Base-by-base conservation (phyloP, 53 echinoderm and acorn worm species). In the Arbacia lixula region DNA sequence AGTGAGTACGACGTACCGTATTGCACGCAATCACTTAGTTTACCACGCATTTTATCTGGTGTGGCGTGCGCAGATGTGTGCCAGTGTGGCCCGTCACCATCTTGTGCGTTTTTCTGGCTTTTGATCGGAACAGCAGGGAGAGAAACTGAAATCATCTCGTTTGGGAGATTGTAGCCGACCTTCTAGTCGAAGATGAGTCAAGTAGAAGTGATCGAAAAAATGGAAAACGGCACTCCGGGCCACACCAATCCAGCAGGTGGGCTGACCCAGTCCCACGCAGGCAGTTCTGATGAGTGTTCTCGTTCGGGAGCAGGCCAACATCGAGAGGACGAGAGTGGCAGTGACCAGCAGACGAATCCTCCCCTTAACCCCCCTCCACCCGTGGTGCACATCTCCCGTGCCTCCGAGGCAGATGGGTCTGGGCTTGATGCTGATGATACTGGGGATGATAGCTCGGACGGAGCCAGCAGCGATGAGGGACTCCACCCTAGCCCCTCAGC, bases 331-430 rank as follows among this genome's bases (percentile, higher is more conserved):
- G n/a, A n/a, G n/a, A n/a, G 63, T 63, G 82, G 82, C 62, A 81
- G 77, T 77, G 60, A 37, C 58, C 77, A 58, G n/a, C n/a, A n/a
- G 56, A 58, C 82, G 63, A 63, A 81, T 49, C 29, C 12, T 62
- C 81, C 64, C 29, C 43, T 42, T 31, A 83, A 66, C 27, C 76
- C 67, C 50, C 68, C 73, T 68, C 87, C 92, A 81, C 91, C 88
- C 42, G 69, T 89, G 42, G 88, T 94, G 6, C 94, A 94, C n/a
- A 91, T 94, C 31, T 89, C 88, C 37, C 85, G 88, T 53, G 72
- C 91, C 35, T 88, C 91, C 51, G 89, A 88, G 49, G 60, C 60
- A 72, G 88, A 88, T 43, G 82, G 69, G 1, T 62, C 73, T 11
- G 85, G 84, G 16, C 85, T 85, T 27, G 84, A 84, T 40, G 53